Conservation (phyloP, 2,888 invertebrate species). For the Chesias legatella region DNA sequence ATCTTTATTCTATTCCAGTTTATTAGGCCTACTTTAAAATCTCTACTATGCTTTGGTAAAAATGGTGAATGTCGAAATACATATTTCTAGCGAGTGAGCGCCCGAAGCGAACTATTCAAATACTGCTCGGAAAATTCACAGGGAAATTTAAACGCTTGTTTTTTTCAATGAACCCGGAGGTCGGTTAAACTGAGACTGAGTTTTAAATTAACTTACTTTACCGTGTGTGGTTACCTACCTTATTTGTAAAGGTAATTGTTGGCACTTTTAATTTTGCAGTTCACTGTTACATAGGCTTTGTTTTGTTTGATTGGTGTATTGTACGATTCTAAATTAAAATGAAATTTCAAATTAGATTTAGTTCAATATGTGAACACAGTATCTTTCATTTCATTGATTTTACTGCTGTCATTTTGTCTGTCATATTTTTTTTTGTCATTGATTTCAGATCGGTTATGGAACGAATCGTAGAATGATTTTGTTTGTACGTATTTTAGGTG, state of each 20-base stretch:
- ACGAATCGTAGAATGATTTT: too few relatives aligned
- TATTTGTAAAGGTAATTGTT: conserved; percentile 16
- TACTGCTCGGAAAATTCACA: conserved; percentile 33
- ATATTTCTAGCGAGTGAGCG: conserved; percentile 50
- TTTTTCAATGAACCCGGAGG: conserved; percentile 39
- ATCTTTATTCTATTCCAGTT: too few relatives aligned
- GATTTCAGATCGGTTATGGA: too few relatives aligned
- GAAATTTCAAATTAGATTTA: too few relatives aligned
- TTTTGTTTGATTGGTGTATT: too few relatives aligned
- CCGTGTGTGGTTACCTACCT: conserved; percentile 12
- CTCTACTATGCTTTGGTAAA: not conserved
- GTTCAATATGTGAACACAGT: too few relatives aligned
- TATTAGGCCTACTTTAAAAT: not conserved
- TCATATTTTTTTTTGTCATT: too few relatives aligned
- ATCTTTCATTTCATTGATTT: too few relatives aligned
- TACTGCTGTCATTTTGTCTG: too few relatives aligned
- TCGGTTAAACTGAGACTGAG: conserved; percentile 22
- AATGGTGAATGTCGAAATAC: conserved; percentile 37
- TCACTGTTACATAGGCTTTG: not conserved
- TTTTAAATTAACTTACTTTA: conserved; percentile 24
- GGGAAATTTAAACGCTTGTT: conserved; percentile 46
- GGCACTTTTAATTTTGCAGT: conserved; percentile 6
- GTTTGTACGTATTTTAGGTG: too few relatives aligned
- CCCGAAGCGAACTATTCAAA: conserved; percentile 53
- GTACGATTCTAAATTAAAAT: too few relatives aligned